Evolutionary conservation across 1,140 invertebrate genomes (phyloP), one percentile per base, ranked within the genome.

Genomic region (Euglossa dilemma): DNA sequence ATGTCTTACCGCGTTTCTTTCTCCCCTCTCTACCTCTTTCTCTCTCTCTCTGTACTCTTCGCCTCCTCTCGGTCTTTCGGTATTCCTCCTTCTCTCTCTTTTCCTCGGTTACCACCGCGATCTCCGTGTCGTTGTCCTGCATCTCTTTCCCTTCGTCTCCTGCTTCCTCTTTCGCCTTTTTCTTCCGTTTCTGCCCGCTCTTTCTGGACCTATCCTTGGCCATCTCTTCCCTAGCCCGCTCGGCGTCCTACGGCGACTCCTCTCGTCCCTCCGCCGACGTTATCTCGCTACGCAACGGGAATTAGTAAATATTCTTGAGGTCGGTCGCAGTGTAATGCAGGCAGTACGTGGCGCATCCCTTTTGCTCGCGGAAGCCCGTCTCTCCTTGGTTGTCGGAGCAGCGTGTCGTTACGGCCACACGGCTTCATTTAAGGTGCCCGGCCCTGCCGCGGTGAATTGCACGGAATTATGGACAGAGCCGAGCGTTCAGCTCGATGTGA

Each of bases 211-310:
- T 52, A 77, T 36, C 67, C 59, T 76, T 57, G 6, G 57, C 43
- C 16, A 43, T 57, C 74, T 74, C 47, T 56, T 50, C 85, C 45
- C 50, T 64, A 66, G 57, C 50, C 64, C 84, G 57, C 81, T 83
- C 79, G 74, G 57, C 67, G 63, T 81, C 79, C 79, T 72, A 59
- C 52, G 77, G 79, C 63, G 61, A 69, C 64, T 63, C 45, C 20
- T 64, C 36, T 11, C 36, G 36, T 36, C 36, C 85, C 14, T 83
- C 83, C 70, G 25, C 61, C 69, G 83, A 89, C 88, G 88, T 93
- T 93, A 93, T 93, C 92, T 92, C 73, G 74, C 85, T 89, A 92
- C 90, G 91, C 91, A 92, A 91, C 87, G 89, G 87, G 92, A 94
- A 93, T 93, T 92, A 91, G 91, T 92, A 92, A 92, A 91, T 90